Evolutionary conservation across 2,888 invertebrate species (phyloP).

Genomic region (Teleiodes luculella): DNA sequence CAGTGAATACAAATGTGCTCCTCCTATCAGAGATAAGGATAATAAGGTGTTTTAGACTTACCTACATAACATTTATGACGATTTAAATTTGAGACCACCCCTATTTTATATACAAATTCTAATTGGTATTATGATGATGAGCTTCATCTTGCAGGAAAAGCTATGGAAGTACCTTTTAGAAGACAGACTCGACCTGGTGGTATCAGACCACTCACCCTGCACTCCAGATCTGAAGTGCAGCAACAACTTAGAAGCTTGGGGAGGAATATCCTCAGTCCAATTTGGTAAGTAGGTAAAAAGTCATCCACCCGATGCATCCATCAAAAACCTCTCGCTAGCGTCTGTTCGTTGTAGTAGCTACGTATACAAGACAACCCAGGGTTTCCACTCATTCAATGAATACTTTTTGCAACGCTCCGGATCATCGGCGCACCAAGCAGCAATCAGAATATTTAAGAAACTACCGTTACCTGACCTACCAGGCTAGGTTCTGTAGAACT

Average conservation of each 20-base stretch:
- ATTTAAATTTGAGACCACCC: no score
- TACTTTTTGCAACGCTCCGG: no score
- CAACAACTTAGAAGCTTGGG: conserved; percentile 84
- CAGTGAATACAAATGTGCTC: conserved; percentile 85
- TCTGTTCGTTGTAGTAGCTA: no score
- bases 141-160: conserved; percentile 56
- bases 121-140: no score
- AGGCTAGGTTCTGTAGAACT: no score
- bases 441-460: no score
- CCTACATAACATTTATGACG: not conserved
- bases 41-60: conserved; percentile 74
- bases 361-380: no score
- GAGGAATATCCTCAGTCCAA: conserved; percentile 85
- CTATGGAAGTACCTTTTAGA: conserved; percentile 81
- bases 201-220: conserved; percentile 84
- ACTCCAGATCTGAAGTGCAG: conserved; percentile 81
- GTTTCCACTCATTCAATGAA: no score
- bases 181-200: conserved; percentile 80
- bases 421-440: no score
- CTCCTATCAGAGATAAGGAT: conserved; percentile 81
- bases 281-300: conserved; percentile 68
- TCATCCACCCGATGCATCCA: no score
- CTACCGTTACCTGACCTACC: no score
- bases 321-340: not conserved
- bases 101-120: no score